Base-by-base conservation (phyloP, 2,888 invertebrate species). In the Monopis laevigella region DNA sequence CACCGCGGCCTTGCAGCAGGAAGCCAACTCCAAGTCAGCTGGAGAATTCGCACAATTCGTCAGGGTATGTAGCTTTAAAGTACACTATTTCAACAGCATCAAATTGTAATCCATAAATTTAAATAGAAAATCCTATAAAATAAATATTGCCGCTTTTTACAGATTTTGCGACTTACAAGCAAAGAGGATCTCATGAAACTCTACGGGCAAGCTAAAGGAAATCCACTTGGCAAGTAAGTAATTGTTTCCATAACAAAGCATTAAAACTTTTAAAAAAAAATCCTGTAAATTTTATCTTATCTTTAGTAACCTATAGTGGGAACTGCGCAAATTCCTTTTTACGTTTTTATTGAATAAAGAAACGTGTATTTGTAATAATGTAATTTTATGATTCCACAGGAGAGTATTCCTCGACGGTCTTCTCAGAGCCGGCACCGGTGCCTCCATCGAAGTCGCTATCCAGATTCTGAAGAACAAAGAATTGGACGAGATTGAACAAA, bases 391-490 rank as follows among this genome's bases (percentile, higher is more conserved):
- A 21, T 2, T 16, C 17, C 2, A 38, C 35, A 88, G 89, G 52
- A 89, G 89, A 51, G 85, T 92, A 4, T 89, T 90, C 61, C 63
- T 93, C 41, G 95, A 96, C 59, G 94, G 90, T 41, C 69, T 96
- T 0, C 87, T 93, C 52, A 87, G 90, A 42, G 84, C 93, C 0
- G 92, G 90, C 18, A 92, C 89, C 11, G 89, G 90, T 1, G 88
- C 89, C 42, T 84, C 92, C 8, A 86, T 94, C 13, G 88, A 89
- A 49, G 88, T 89, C 0, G 67, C 73, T 28, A 62, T 82, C 43
- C 86, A 88, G 46, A 74, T 96, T 36, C 67, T 95, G 36, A 86
- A 86, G 47, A 86, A 74, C 52, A 83, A 83, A 10, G 85, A 87
- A 52, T 64, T 93, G 7, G 75, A 77, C 1, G 46, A 53, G 1